These are phyloP conservation scores for Frieseomelitta varia DNA, from an alignment of 1,140 invertebrate species.

Conservation along the genomic window DNA sequence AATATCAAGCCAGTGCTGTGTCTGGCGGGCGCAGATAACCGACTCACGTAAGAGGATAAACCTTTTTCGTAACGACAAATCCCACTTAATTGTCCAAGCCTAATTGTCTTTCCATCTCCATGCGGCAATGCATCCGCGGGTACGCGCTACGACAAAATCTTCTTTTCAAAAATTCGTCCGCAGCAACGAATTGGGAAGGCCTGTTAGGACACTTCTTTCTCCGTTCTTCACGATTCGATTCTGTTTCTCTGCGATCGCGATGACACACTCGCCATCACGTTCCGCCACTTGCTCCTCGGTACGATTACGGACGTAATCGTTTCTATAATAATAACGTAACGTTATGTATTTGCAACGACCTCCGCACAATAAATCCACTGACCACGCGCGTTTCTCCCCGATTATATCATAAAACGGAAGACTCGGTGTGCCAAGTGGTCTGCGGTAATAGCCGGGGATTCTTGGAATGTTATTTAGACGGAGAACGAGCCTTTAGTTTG, in stretches of 20 bases:
- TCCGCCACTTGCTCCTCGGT: constrained; percentile 12
- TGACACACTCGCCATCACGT: constrained; percentile 8
- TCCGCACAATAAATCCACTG: constrained; percentile 51
- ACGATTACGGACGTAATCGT: constrained; percentile 47
- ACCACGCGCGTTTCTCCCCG: constrained; percentile 21
- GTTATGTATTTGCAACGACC: constrained; percentile 54
- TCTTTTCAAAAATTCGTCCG: too few relatives aligned
- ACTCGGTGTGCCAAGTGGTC: constrained; percentile 23
- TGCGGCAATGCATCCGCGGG: too few relatives aligned
- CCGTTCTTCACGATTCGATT: not conserved
- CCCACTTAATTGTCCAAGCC: not conserved
- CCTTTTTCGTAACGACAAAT: constrained; percentile 1
- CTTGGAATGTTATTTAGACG: constrained; percentile 16
- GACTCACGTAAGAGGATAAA: not conserved
- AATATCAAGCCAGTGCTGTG: constrained; percentile 1
- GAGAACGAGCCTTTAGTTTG: not conserved
- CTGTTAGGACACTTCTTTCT: not conserved
- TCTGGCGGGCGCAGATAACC: constrained; percentile 19
- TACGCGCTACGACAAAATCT: too few relatives aligned
- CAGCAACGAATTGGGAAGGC: too few relatives aligned
- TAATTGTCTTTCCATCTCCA: not conserved
- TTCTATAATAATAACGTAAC: constrained; percentile 6
- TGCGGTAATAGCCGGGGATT: constrained; percentile 35
- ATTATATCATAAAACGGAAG: constrained; percentile 41
- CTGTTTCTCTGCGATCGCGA: not conserved